Evolutionary conservation across 2,113 vertebrate species (phyloP), one percentile per base, ranked within the genome.

Genomic region (Motacilla alba): DNA sequence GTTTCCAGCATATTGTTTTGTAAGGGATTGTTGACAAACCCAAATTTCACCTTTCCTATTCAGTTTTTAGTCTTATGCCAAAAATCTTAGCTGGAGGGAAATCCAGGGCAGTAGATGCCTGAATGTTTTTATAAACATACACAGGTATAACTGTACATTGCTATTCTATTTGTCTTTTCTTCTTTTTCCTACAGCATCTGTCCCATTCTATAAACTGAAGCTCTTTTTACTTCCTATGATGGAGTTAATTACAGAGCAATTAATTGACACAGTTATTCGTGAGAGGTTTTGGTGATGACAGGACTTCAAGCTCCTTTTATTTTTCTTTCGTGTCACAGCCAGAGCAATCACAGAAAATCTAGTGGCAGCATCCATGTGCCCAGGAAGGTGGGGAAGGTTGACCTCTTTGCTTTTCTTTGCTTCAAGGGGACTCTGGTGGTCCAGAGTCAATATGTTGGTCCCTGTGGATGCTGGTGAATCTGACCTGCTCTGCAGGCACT

Each of bases 381-480:
- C 1, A 1, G 20, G 52, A 22, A 27, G 13, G 17, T 79, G 21
- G 23, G 23, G 9, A 73, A 84, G 31, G 46, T 31, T 68, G 17
- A 56, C 3, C 1, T 31, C 27, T 68, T 60, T 39, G 30, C 13
- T 8, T 39, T 50, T 58, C 64, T 52, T 53, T 87, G 6, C 44
- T 59, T 78, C 1, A 2, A 12, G 55, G 13, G 10, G 9, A 3
- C 14, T 83, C 41, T 43, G 41, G 20, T 1, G 1, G 20, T 22
- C 37, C 41, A 12, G 43, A 49, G 55, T 13, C 37, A 19, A 15
- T 39, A 17, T 31, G 28, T 13, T 46, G 28, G 22, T 72, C 19
- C 39, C 70, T 52, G 46, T 66, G 82, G 22, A 13, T 39, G n/a
- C 3, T 35, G 39, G 30, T 73, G 41, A 49, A 27, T 64, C 46